Conservation (phyloP, 2,888 invertebrate species). For the Eulithis prunata region DNA sequence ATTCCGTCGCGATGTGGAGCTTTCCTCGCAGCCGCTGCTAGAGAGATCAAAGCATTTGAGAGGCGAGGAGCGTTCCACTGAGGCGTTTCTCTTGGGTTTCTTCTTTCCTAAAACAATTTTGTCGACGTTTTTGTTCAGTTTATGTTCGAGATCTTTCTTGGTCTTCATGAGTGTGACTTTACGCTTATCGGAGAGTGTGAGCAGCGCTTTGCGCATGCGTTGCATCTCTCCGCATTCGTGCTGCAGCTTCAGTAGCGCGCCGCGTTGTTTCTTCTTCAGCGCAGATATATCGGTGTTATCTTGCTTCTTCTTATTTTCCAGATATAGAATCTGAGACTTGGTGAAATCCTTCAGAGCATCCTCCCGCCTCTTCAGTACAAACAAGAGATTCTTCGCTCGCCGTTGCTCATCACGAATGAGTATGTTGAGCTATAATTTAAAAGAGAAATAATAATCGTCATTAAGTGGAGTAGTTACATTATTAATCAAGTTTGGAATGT, state of each 20-base stretch:
- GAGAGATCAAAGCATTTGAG: conserved; percentile 78
- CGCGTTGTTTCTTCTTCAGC: conserved; percentile 87
- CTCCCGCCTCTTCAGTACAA: conserved; percentile 78
- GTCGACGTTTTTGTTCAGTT: conserved; percentile 67
- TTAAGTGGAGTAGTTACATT: conserved; percentile 1
- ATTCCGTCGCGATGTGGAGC: conserved; percentile 50
- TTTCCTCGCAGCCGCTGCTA: conserved; percentile 75
- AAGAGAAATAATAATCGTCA: conserved; percentile 10
- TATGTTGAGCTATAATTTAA: conserved; percentile 73
- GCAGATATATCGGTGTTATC: conserved; percentile 77
- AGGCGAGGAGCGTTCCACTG: conserved; percentile 63
- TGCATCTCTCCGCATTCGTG: conserved; percentile 89
- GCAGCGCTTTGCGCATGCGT: conserved; percentile 77
- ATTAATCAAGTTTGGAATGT: not conserved
- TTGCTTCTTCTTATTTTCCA: conserved; percentile 77
- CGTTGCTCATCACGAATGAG: conserved; percentile 81
- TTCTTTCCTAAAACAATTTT: conserved; percentile 70
- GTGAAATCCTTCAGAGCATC: conserved; percentile 79
- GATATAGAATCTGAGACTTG: conserved; percentile 78
- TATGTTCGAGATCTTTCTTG: conserved; percentile 74
- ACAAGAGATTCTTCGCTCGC: conserved; percentile 76
- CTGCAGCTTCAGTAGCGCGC: conserved; percentile 85
- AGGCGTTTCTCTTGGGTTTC: conserved; percentile 62
- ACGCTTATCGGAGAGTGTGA: conserved; percentile 73
- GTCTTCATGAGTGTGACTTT: conserved; percentile 76